These are phyloP conservation scores for Octopus sinensis DNA, from an alignment of 1,140 invertebrate genomes.

Conservation along the genomic window DNA sequence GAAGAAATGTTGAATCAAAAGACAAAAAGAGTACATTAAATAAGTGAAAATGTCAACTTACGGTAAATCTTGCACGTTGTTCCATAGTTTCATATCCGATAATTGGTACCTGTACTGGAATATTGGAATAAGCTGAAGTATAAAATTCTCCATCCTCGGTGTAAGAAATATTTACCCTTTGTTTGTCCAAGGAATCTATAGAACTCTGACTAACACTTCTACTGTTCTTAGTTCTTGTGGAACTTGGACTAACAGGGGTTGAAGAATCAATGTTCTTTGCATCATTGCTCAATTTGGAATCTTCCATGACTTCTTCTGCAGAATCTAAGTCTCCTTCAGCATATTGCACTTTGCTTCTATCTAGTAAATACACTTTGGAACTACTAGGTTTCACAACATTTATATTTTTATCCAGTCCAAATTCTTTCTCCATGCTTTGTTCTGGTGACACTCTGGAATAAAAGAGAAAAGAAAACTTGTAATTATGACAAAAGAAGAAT, in stretches of 20 bases:
- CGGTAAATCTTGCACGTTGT: constrained; percentile 41
- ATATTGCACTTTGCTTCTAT: not conserved
- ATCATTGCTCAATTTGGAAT: not conserved
- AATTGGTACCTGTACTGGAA: constrained; percentile 33
- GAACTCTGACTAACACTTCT: not conserved
- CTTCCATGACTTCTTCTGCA: constrained; percentile 7
- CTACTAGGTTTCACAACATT: not conserved
- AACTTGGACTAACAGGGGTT: not conserved
- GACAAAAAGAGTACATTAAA: not conserved
- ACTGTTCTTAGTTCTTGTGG: not conserved
- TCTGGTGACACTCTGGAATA: not conserved
- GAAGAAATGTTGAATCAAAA: too few relatives aligned
- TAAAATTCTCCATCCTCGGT: not conserved
- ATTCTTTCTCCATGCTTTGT: constrained; percentile 1
- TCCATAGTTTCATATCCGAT: constrained; percentile 44
- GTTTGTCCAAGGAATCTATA: not conserved
- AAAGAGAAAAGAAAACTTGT: not conserved
- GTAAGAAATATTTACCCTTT: not conserved
- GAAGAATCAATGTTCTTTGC: not conserved
- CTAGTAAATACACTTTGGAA: not conserved
- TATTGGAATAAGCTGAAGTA: not conserved
- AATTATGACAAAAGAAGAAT: too few relatives aligned
- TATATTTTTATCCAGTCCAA: not conserved
- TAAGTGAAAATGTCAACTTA: constrained; percentile 23
- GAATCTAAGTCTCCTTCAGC: constrained; percentile 9